Percentiles rank a stretch among this genome's conserved stretches.
phyloP scores from a whole-genome alignment of 2,113 vertebrate species.

The Rynchops niger region DNA sequence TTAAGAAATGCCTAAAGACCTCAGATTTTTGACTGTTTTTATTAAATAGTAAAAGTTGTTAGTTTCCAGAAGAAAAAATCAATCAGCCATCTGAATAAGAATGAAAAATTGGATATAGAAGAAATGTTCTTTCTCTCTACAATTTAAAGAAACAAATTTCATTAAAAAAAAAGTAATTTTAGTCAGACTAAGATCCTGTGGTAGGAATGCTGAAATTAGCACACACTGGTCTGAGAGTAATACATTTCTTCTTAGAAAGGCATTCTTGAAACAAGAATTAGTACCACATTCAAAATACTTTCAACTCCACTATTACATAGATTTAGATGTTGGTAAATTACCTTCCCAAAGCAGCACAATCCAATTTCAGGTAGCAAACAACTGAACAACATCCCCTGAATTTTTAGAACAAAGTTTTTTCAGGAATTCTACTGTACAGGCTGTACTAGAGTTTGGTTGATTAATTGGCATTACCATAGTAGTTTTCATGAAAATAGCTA shows the following conservation, averaged over 20 bases:
- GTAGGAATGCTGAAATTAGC: neutral
- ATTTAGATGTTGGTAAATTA: neutral
- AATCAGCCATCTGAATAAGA: neutral
- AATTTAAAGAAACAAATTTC: neutral
- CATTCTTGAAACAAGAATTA: neutral
- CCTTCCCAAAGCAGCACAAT: neutral
- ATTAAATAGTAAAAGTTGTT: neutral
- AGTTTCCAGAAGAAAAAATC: neutral
- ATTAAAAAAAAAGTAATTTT: neutral
- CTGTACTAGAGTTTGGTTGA: neutral
- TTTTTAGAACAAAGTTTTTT: neutral
- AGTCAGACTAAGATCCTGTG: neutral
- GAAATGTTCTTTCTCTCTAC: neutral
- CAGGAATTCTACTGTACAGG: constrained; percentile 40
- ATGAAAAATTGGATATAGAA: neutral
- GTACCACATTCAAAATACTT: neutral
- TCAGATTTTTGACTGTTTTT: neutral
- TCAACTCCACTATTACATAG: neutral
- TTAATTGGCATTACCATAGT: neutral
- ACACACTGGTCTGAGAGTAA: neutral
- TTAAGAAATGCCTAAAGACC: neutral
- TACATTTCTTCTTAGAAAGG: neutral
- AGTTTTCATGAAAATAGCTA: neutral
- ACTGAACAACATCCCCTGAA: neutral
- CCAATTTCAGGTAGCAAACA: constrained; percentile 5